Percentiles rank a stretch among this genome's conserved stretches.
phyloP scores from a whole-genome alignment of 2,888 invertebrate genomes.

The Cecidostiba fungosa region DNA sequence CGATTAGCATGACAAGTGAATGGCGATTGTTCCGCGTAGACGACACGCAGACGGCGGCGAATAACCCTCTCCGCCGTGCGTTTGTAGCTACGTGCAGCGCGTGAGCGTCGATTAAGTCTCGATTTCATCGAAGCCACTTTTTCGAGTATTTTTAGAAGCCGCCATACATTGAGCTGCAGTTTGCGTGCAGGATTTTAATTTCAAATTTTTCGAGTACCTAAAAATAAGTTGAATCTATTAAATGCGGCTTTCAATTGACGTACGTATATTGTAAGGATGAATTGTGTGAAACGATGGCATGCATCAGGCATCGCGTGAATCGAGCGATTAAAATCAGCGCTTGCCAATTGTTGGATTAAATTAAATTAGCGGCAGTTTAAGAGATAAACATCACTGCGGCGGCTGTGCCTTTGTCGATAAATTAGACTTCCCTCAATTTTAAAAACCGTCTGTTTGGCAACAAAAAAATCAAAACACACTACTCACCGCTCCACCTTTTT shows the following conservation, averaged over 20 bases:
- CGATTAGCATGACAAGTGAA: slow-evolving; percentile 73
- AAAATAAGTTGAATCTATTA: not conserved
- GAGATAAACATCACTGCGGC: not conserved
- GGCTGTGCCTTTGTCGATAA: not conserved
- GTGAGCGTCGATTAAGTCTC: not conserved
- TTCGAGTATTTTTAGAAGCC: not conserved
- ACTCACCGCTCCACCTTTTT: slow-evolving; percentile 36
- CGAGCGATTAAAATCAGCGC: not conserved
- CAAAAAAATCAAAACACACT: not conserved
- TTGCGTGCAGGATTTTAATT: not conserved
- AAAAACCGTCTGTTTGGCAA: not conserved
- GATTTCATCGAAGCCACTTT: not conserved
- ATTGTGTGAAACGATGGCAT: not conserved
- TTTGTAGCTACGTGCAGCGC: slow-evolving; percentile 1
- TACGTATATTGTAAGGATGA: too few species aligned
- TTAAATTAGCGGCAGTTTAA: not conserved
- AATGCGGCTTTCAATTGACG: too few species aligned
- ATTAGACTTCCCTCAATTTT: not conserved
- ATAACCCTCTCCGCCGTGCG: not conserved
- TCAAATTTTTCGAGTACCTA: not conserved
- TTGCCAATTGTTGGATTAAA: not conserved
- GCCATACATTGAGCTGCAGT: not conserved
- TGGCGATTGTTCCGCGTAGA: slow-evolving; percentile 70
- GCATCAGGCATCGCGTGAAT: not conserved
- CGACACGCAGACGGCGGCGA: slow-evolving; percentile 66